Evolutionary conservation across 2,113 vertebrate species (phyloP).

Genomic region (Cyanoramphus novaezelandiae): DNA sequence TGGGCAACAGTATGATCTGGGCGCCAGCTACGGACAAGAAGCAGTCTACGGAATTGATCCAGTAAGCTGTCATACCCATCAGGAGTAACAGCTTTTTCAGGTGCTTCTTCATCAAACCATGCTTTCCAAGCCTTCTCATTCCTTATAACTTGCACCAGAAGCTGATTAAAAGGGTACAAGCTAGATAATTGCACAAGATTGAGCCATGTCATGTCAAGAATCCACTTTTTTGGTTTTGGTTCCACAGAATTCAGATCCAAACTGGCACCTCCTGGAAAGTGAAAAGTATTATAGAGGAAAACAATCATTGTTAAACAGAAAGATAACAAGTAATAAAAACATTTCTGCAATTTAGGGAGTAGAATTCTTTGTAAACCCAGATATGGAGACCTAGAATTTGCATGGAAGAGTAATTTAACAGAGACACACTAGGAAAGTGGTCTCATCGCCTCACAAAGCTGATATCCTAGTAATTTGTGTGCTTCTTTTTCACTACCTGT

Average conservation of each 20-base stretch:
- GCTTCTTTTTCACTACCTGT: not conserved
- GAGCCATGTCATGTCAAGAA: constrained; percentile 85
- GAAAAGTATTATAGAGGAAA: not conserved
- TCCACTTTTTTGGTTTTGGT: constrained; percentile 83
- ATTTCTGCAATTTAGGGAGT: not conserved
- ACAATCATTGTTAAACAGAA: not conserved
- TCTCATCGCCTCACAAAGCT: not conserved
- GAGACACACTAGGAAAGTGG: not conserved
- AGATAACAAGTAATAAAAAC: not conserved
- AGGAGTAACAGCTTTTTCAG: constrained; percentile 77
- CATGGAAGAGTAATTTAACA: not conserved
- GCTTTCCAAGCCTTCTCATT: constrained; percentile 81
- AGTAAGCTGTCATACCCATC: constrained; percentile 78
- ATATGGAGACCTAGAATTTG: not conserved
- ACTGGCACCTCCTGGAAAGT: constrained; percentile 79
- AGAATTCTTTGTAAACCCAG: not conserved
- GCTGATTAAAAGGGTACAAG: constrained; percentile 74
- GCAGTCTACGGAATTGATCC: constrained; percentile 80
- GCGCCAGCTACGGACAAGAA: constrained; percentile 85
- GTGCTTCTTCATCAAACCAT: constrained; percentile 82
- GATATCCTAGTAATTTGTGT: not conserved
- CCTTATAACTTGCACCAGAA: constrained; percentile 76
- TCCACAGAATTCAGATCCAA: constrained; percentile 83
- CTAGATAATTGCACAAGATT: constrained; percentile 84
- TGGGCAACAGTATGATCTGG: constrained; percentile 83